Base-by-base conservation (phyloP, 2,797 vertebrate genomes). In the Emys orbicularis region DNA sequence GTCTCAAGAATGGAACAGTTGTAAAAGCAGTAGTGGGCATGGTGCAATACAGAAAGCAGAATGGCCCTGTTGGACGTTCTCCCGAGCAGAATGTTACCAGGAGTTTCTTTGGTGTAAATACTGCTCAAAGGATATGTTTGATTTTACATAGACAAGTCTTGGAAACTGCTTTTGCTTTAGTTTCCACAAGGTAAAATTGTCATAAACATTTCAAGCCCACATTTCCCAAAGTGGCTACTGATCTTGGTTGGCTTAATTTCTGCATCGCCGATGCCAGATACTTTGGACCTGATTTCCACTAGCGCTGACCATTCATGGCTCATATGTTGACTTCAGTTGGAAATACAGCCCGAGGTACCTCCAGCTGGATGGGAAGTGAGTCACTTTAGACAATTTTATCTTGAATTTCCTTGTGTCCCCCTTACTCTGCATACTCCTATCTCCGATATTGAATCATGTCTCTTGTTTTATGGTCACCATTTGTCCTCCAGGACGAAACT, bases 21-120 rank as follows among this genome's bases (percentile, higher is more conserved):
- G 90, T 83, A 81, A 1, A 76, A 94, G 83, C 56, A 29, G 89
- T 82, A 47, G 56, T 41, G 57, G 81, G 76, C 89, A 50, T 88
- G 92, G 83, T 96, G 85, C 92, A 95, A 50, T 86, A 91, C 86
- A 93, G 96, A 79, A 76, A 49, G 56, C 68, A 79, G 59, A 84
- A 53, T 56, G 76, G n/a, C 91, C 83, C 89, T 92, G 81, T 4
- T 52, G 89, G 92, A 65, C 65, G 81, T 89, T 5, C 83, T 77
- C 59, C 37, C 76, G 81, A 79, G 8, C 19, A 10, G 49, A 77
- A 21, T 0, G 0, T 37, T 72, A 41, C 53, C 8, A 31, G 0
- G 37, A 23, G 54, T 27, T 16, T 15, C 0, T 83, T 34, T 44
- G 83, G 19, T 34, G 19, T 29, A 21, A 79, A 88, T 52, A 29